Evolutionary conservation across 2,888 invertebrate species (phyloP).

Genomic region (Hypomecis punctinalis): DNA sequence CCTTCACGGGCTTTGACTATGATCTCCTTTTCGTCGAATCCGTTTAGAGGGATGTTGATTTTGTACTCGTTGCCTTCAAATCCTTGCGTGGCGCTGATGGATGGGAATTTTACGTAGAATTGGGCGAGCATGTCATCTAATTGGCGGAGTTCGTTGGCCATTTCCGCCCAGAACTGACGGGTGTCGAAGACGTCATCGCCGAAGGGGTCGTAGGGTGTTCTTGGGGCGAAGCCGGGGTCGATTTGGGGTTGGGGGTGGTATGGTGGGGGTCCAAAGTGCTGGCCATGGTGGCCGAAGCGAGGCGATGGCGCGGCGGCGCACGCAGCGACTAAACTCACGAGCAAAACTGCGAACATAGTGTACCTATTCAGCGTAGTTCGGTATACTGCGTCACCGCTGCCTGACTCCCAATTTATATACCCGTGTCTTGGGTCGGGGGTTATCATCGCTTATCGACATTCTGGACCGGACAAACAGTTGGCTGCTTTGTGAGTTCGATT

Average conservation of each 20-base stretch:
- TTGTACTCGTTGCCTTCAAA: slow-evolving; percentile 64
- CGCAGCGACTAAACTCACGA: slow-evolving; percentile 57
- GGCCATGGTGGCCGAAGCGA: neutral
- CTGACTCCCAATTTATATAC: slow-evolving; percentile 54
- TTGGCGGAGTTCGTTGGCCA: slow-evolving; percentile 58
- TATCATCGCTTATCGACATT: slow-evolving; percentile 60
- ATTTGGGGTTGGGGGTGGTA: slow-evolving; percentile 31
- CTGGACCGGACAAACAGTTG: slow-evolving; percentile 49
- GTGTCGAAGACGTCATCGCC: slow-evolving; percentile 64
- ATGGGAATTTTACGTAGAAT: slow-evolving; percentile 60
- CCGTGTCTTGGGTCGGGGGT: slow-evolving; percentile 55
- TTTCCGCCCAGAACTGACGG: slow-evolving; percentile 61
- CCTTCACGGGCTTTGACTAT: slow-evolving; percentile 70
- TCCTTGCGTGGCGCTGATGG: slow-evolving; percentile 47
- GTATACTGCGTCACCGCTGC: slow-evolving; percentile 39
- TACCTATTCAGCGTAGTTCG: slow-evolving; percentile 9
- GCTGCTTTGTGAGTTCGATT: slow-evolving; percentile 31
- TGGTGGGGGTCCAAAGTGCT: slow-evolving; percentile 18
- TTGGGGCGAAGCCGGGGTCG: slow-evolving; percentile 20
- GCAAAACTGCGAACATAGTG: slow-evolving; percentile 55
- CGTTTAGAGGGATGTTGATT: slow-evolving; percentile 59
- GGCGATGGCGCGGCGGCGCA: slow-evolving; percentile 60
- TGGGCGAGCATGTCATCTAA: slow-evolving; percentile 60
- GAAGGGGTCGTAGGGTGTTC: slow-evolving; percentile 38
- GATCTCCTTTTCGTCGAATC: slow-evolving; percentile 69